Evolutionary conservation across 2,113 vertebrate species (phyloP).

Genomic region (Xenus cinereus): DNA sequence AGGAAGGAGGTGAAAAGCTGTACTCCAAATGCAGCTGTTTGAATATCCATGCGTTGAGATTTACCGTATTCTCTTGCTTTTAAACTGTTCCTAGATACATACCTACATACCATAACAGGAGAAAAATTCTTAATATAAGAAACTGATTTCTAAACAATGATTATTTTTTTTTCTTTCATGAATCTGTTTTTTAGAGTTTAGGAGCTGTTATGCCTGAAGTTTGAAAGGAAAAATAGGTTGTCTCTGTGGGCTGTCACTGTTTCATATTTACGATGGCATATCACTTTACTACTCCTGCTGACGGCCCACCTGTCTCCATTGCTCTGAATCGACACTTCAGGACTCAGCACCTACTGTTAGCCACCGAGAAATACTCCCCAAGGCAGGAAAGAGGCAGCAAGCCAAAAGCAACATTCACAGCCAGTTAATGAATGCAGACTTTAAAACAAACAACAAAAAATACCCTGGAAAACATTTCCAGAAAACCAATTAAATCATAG

Average conservation of each 20-base stretch:
- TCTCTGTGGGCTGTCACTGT: background rate
- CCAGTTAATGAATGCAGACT: background rate
- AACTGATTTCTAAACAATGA: background rate
- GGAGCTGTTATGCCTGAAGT: background rate
- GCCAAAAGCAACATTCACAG: background rate
- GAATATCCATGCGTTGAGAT: background rate
- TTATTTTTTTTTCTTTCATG: background rate
- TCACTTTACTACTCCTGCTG: constrained; percentile 29
- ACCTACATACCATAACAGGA: background rate
- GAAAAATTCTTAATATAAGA: background rate
- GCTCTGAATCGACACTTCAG: background rate
- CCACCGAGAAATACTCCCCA: background rate
- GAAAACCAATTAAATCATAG: background rate
- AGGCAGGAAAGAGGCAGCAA: constrained; percentile 23
- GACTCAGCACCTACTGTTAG: constrained; percentile 11
- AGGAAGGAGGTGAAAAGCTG: background rate
- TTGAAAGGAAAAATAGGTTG: background rate
- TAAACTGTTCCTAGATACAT: background rate
- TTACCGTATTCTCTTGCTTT: background rate
- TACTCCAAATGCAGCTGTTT: background rate
- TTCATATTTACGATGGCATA: background rate
- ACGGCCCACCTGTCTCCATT: background rate
- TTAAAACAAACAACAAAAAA: background rate
- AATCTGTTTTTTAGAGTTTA: background rate
- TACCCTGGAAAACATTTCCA: background rate